Base-by-base conservation (phyloP, 2,888 invertebrate genomes). In the Griposia aprilina region DNA sequence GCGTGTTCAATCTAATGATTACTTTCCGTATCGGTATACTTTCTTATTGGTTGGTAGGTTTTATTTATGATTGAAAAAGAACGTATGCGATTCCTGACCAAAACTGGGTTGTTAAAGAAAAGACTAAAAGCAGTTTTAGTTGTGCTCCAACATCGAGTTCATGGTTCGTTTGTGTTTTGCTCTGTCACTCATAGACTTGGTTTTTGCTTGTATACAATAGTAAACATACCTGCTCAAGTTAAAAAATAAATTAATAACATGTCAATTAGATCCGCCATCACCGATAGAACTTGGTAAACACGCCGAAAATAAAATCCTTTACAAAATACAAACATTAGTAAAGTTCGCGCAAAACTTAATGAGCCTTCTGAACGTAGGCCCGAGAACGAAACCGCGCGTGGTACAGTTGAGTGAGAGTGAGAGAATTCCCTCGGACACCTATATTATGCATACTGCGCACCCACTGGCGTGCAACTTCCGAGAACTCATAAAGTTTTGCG, bases 1-100 rank as follows among this genome's bases (percentile, higher is more conserved):
- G 60, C 69, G 72, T 76, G 75, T 84, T 55, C 26, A 75, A 57
- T 71, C 57, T 75, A 57, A 62, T 68, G 11, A 68, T 74, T 10
- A 65, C n/a, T 59, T 81, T 73, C 63, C 63, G 63, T 52, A 59
- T 50, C 48, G 45, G 48, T 69, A 26, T 26, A 55, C 55, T 41
- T 80, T 62, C 48, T 48, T 75, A 48, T 75, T 36, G 20, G 10
- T 75, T 36, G n/a, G 15, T 74, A 48, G 4, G 36, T 48, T 8
- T n/a, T 15, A 20, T 30, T 20, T 71, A 52, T 71, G 6, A 20
- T 6, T 15, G 36, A 50, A 26, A 57, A 73, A 45, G 0, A 55
- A 73, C 50, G 11, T 11, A 17, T 23, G 7, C 1, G 2, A 45
- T 55, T 55, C 1, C 10, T 48, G 20, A 0, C 30, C 7, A 10